Evolutionary conservation across 92 coral and sea anemone species (phyloP), one percentile per base, ranked within the genome.

Genomic region (Zoanthus gigantus): DNA sequence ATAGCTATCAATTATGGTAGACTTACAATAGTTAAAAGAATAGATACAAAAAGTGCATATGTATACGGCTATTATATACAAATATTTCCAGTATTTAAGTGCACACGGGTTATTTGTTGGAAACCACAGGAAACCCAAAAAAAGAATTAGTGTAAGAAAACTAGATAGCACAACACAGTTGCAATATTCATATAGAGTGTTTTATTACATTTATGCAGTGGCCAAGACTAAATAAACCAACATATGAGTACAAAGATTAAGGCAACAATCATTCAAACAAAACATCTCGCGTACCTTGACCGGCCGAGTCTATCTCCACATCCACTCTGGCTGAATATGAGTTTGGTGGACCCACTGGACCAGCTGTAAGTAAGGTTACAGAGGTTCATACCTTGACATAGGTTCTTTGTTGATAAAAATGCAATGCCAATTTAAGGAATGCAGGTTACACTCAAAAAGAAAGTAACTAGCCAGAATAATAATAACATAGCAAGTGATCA

Each of bases 241-340:
- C 29, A n/a, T 4, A 63, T 17, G 11, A 63, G 69, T 9, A 17
- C 28, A 7, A 63, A 17, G 6, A 0, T 1, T 16, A 0, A 63
- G 9, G 10, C 69, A 63, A 63, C 29, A 17, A 18, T 63, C 23
- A n/a, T 0, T 63, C 29, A 5, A 63, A 17, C n/a, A 63, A 50
- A 9, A 12, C 23, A 10, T 42, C 44, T 9, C 34, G 18, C 11
- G 17, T 47, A 95, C 98, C 96, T 89, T 95, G 94, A 8, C 83
- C 89, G 13, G 94, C 94, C 34, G 93, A 87, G 89, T 93, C 96
- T 82, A 95, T 93, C 75, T 94, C 98, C 46, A 94, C 91, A 72
- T 94, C 98, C 68, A 94, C 96, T 75, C 98, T 94, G 48, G 98
- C 95, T 58, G 88, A 83, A 30, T 90, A 94, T 68, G 94, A 92